These are phyloP conservation scores for Perdita meconis DNA, from an alignment of 2,888 invertebrate genomes.

Conservation along the genomic window DNA sequence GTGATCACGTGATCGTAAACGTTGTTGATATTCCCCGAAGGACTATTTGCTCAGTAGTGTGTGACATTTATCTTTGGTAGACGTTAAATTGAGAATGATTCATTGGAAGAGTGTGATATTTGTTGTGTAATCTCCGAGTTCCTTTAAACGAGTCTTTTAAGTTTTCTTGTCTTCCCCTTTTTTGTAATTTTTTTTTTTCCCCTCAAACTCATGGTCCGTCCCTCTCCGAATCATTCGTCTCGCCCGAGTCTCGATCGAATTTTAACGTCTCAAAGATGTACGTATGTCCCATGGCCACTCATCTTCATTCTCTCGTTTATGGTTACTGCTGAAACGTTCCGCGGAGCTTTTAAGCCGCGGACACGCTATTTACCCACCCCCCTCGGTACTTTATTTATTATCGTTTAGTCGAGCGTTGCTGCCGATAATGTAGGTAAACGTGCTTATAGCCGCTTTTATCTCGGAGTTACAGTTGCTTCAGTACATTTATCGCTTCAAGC, in stretches of 20 bases:
- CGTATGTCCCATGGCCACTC: constrained; percentile 75
- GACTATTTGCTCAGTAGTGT: constrained; percentile 25
- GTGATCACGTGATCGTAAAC: constrained; percentile 29
- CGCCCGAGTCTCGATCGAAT: constrained; percentile 27
- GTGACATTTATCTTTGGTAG: constrained; percentile 39
- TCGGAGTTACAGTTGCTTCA: constrained; percentile 59
- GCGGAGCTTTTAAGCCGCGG: constrained; percentile 10
- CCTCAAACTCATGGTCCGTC: background rate
- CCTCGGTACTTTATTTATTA: constrained; percentile 33
- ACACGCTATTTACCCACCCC: constrained; percentile 18
- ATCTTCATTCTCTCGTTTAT: constrained; percentile 45
- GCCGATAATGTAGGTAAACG: constrained; percentile 48
- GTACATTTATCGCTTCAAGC: constrained; percentile 62
- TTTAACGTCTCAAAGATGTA: constrained; percentile 32
- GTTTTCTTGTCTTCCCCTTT: background rate
- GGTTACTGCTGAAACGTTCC: constrained; percentile 11
- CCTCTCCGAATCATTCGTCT: constrained; percentile 31
- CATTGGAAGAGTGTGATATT: constrained; percentile 40
- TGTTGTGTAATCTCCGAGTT: constrained; percentile 31
- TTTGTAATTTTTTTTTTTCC: background rate
- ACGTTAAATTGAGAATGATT: constrained; percentile 41
- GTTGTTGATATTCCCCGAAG: constrained; percentile 21
- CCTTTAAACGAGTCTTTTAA: constrained; percentile 4
- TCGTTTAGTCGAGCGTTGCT: constrained; percentile 51
- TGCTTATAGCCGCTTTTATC: constrained; percentile 62